Conservation (phyloP, 2,888 invertebrate genomes). For the Augiades crinisus region DNA sequence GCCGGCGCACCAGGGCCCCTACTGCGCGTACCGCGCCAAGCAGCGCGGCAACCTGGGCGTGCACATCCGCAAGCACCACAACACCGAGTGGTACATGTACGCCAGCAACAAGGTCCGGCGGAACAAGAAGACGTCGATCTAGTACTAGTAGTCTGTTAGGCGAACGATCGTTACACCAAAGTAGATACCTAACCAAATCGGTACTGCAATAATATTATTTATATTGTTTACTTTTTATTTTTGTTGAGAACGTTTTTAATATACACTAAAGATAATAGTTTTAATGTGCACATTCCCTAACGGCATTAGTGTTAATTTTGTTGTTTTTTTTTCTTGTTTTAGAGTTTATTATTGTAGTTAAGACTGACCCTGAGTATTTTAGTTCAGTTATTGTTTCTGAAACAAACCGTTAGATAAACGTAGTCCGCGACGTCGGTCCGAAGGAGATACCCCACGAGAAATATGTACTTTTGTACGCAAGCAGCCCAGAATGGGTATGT, state of each 20-base stretch:
- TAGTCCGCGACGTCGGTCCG: constrained; percentile 8
- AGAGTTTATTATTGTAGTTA: constrained; percentile 76
- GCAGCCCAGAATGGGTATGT: neutral
- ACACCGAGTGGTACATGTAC: constrained; percentile 76
- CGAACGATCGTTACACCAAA: constrained; percentile 62
- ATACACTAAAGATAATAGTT: constrained; percentile 67
- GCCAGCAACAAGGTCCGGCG: constrained; percentile 73
- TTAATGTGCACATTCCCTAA: constrained; percentile 78
- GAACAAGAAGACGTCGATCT: constrained; percentile 65
- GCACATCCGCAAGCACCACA: constrained; percentile 90
- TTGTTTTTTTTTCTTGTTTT: constrained; percentile 76
- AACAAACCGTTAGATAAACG: constrained; percentile 5
- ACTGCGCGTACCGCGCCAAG: constrained; percentile 89
- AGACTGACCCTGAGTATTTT: constrained; percentile 77
- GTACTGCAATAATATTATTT: constrained; percentile 76
- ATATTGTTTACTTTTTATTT: constrained; percentile 61
- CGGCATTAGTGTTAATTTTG: constrained; percentile 68
- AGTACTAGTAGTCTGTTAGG: constrained; percentile 27
- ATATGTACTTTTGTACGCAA: neutral
- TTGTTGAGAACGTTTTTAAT: constrained; percentile 70
- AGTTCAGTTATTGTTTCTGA: constrained; percentile 15
- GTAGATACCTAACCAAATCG: constrained; percentile 78
- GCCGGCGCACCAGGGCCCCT: no score
- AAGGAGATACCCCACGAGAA: neutral
- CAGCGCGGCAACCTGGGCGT: constrained; percentile 92